Evolutionary conservation across 2,888 invertebrate species (phyloP), one percentile per base, ranked within the genome.

Genomic region (Scaptomyza cyrtandrae): DNA sequence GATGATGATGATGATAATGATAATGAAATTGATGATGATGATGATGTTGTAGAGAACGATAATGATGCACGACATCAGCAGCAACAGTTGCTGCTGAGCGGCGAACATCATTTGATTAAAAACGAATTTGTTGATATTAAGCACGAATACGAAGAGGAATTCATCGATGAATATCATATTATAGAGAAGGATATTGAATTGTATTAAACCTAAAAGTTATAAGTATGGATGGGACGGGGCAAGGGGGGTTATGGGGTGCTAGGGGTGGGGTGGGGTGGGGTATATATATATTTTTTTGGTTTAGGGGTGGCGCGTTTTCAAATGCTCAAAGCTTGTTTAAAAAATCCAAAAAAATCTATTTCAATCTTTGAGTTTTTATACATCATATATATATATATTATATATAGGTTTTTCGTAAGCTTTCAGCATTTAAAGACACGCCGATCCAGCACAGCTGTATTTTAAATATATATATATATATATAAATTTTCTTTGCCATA

Each of bases 151-250:
- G 79, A 88, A 43, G 80, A 86, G 45, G 77, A 87, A 6, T 87
- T 54, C 35, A 62, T 78, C 11, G 81, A 80, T 44, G 77, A 86
- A 0, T 87, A 46, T 65, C 77, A 78, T 5, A 71, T 89, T 27
- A 78, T 88, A n/a, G 89, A 89, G 46, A 87, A 86, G 52, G 75
- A 80, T 54, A 84, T 89, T n/a, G 84, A 90, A 27, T 49, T 90
- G 66, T 89, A 88, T 66, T 88, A 50, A 19, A n/a, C 33, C 1
- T 6, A 19, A 33, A 29, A 7, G 19, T 19, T 19, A 19, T 19
- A 19, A 19, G 19, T 19, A 19, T 19, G 16, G 3, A 0, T 64
- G 16, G 35, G 35, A 13, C 7, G 10, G 43, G 61, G 24, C 1
- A 7, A 31, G 44, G 37, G 16, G 7, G n/a, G 16, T 33, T 29